These are phyloP conservation scores for Balearica regulorum DNA, from an alignment of 2,797 vertebrate genomes.

Conservation along the genomic window DNA sequence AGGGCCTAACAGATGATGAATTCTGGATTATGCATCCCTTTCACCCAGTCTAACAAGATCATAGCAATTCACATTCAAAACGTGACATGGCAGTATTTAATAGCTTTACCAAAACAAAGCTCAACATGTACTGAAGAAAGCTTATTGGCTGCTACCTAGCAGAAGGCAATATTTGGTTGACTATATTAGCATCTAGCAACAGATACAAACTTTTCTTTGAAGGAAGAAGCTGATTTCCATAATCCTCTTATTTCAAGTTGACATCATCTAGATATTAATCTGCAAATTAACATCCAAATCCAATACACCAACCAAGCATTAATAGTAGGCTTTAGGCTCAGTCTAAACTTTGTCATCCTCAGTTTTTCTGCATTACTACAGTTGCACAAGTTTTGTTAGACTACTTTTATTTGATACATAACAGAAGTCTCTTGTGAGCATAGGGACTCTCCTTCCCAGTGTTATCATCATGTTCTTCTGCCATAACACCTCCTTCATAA, in stretches of 20 bases:
- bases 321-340: neutral
- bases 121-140: neutral
- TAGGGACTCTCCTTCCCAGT: neutral
- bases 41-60: neutral
- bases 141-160: neutral
- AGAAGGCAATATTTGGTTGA: neutral
- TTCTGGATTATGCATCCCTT: neutral
- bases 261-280: neutral
- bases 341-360: neutral
- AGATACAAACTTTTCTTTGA: neutral
- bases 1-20: neutral
- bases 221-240: neutral
- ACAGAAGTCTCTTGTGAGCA: neutral
- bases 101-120: neutral
- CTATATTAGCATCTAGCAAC: neutral
- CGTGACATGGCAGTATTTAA: neutral
- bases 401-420: neutral
- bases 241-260: neutral
- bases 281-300: neutral
- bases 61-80: fast-evolving
- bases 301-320: neutral
- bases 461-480: neutral
- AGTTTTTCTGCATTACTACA: neutral
- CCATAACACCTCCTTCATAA: neutral
- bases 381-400: neutral